These are phyloP conservation scores for Cromileptes altivelis DNA, from an alignment of 2,113 vertebrate genomes.

Conservation along the genomic window DNA sequence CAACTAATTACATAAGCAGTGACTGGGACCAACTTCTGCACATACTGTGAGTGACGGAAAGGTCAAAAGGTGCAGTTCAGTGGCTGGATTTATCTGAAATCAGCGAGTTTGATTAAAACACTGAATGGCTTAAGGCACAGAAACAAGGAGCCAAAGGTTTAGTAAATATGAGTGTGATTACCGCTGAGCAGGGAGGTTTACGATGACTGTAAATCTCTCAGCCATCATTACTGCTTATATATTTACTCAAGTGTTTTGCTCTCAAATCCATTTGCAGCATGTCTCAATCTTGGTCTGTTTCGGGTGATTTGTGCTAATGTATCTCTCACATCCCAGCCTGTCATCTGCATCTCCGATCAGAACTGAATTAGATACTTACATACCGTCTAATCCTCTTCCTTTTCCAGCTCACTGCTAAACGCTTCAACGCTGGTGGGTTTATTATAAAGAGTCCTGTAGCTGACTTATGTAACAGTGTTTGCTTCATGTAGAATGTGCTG, in stretches of 20 bases:
- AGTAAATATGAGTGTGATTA: neutral
- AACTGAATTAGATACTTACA: conserved; percentile 26
- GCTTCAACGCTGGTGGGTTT: conserved; percentile 5
- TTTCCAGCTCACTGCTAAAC: conserved; percentile 4
- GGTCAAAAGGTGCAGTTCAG: conserved; percentile 13
- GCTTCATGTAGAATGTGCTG: neutral
- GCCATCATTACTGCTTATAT: neutral
- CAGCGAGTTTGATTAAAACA: conserved; percentile 6
- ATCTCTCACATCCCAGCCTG: neutral
- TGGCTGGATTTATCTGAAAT: neutral
- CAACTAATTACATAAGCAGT: conserved; percentile 4
- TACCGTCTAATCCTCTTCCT: conserved; percentile 5
- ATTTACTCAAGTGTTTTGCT: conserved; percentile 3
- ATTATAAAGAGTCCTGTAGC: neutral
- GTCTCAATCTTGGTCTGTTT: neutral
- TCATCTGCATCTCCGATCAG: conserved; percentile 23
- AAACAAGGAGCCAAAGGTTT: conserved; percentile 1
- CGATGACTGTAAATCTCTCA: neutral
- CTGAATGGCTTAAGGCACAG: neutral
- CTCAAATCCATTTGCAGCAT: neutral
- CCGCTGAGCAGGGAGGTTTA: neutral
- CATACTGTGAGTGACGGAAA: conserved; percentile 9
- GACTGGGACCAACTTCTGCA: neutral
- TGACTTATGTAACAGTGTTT: neutral
- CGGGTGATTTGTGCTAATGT: neutral